Base-by-base conservation (phyloP, 2,888 invertebrate genomes). In the Tipula confusa region DNA sequence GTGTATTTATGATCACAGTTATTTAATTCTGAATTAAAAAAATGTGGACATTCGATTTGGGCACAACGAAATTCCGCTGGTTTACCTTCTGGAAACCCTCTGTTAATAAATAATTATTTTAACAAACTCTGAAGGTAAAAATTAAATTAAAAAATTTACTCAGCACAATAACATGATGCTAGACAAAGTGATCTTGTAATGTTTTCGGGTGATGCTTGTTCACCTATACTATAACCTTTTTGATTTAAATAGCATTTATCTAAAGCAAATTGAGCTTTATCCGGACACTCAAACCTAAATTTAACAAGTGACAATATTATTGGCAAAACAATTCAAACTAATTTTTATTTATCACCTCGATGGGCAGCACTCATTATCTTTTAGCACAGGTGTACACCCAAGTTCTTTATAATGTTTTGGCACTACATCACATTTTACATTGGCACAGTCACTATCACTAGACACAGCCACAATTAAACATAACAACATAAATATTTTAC, bases 371-470 rank as follows among this genome's bases (percentile, higher is more conserved):
- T 83, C 83, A 5, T 64, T 84, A 9, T 82, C 80, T 29, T 85
- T 84, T 24, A 48, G 79, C n/a, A 85, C 83, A n/a, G 85, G 84
- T 38, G 18, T 84, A 48, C 85, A 86, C 7, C 64, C 83, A 11
- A 85, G 82, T 48, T 85, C 85, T 9, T 31, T 36, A 79, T 85
- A 85, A 84, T 85, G 84, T 82, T 85, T 64, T 82, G 38, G 82
- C 9, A 15, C 7, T 13, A 2, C 24, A 11, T 64, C 7, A 31
- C 83, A 83, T n/a, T 83, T 83, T 3, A 29, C 29, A 36, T 83
- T 33, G 24, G n/a, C 64, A 48, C 82, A 82, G 36, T 36, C 28
- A 24, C 36, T 29, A n/a, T 29, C 31, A 80, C 80, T 80, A 31
- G 29, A 80, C 5, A 80, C 80, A 2, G 31, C 31, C 31, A 4